A percentile compares a stretch with the other conserved stretches of the same genome.
phyloP scores from a whole-genome alignment of 2,797 vertebrate genomes.

The Calcarius lapponicus region DNA sequence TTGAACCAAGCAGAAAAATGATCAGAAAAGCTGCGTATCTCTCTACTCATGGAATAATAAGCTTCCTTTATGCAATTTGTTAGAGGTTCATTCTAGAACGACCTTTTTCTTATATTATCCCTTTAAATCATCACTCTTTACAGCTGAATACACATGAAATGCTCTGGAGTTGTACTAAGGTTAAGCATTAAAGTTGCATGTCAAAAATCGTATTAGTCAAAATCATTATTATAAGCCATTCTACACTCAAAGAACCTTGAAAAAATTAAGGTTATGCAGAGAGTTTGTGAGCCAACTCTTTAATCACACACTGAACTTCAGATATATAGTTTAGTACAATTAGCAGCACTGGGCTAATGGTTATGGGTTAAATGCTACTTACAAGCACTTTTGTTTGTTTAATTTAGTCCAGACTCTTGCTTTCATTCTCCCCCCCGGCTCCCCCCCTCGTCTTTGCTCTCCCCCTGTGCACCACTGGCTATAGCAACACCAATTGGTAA shows the following conservation, averaged over 20 bases:
- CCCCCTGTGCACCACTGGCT: slow-evolving; percentile 76
- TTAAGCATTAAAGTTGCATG: slow-evolving; percentile 87
- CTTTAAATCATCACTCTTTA: slow-evolving; percentile 87
- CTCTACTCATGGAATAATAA: slow-evolving; percentile 80
- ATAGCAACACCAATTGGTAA: slow-evolving; percentile 82
- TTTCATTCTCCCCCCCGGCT: slow-evolving; percentile 41
- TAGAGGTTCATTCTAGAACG: slow-evolving; percentile 84
- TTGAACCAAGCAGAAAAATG: slow-evolving; percentile 81
- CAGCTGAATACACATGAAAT: slow-evolving; percentile 85
- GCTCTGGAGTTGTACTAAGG: slow-evolving; percentile 85
- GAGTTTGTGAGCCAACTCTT: slow-evolving; percentile 80
- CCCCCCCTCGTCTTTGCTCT: slow-evolving; percentile 56
- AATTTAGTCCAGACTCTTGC: slow-evolving; percentile 71
- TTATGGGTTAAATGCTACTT: slow-evolving; percentile 63
- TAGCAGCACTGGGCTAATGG: slow-evolving; percentile 71
- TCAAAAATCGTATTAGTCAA: slow-evolving; percentile 87
- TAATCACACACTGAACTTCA: slow-evolving; percentile 77
- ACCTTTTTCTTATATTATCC: slow-evolving; percentile 85
- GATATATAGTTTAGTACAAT: slow-evolving; percentile 73
- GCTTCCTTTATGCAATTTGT: slow-evolving; percentile 84
- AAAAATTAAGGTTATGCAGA: slow-evolving; percentile 85
- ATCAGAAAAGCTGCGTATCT: slow-evolving; percentile 78
- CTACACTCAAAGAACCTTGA: slow-evolving; percentile 86
- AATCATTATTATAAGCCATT: slow-evolving; percentile 87
- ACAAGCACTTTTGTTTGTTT: slow-evolving; percentile 71